phyloP scores from a whole-genome alignment of 2,888 invertebrate genomes.

The Loripinus fragilis region DNA sequence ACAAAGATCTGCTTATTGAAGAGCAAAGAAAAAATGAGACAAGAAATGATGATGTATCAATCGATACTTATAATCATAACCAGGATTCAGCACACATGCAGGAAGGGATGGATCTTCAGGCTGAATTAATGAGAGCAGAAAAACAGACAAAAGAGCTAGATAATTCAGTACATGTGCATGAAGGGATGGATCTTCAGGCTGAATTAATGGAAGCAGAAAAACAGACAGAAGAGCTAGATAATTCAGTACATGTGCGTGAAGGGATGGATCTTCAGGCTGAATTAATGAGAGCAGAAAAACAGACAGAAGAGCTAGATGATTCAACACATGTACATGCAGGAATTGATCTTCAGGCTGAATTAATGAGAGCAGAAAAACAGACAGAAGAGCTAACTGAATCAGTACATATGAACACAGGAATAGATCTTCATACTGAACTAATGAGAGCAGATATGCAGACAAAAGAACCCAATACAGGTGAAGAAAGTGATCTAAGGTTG shows the following conservation, averaged over 20 bases:
- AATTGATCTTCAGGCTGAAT: conserved; percentile 27
- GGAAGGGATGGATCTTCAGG: background rate
- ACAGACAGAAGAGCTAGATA: background rate
- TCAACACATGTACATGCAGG: no score
- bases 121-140: conserved; percentile 1
- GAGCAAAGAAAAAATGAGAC: background rate
- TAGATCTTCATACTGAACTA: conserved; percentile 31
- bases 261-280: background rate
- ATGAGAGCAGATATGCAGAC: conserved; percentile 40
- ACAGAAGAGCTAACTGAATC: background rate
- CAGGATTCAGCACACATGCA: background rate
- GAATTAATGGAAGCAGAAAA: background rate
- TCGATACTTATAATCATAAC: background rate
- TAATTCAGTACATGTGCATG: background rate
- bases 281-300: background rate
- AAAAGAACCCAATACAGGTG: no score
- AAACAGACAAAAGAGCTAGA: background rate
- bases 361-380: conserved; percentile 34
- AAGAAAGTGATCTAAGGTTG: conserved; percentile 16
- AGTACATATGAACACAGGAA: no score
- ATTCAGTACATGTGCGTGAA: background rate
- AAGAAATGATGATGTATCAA: background rate
- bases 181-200: background rate
- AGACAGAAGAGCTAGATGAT: background rate
- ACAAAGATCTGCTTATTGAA: background rate